Evolutionary conservation across 2,113 vertebrate genomes (phyloP), one percentile per base, ranked within the genome.

Genomic region (Siniperca knerii): DNA sequence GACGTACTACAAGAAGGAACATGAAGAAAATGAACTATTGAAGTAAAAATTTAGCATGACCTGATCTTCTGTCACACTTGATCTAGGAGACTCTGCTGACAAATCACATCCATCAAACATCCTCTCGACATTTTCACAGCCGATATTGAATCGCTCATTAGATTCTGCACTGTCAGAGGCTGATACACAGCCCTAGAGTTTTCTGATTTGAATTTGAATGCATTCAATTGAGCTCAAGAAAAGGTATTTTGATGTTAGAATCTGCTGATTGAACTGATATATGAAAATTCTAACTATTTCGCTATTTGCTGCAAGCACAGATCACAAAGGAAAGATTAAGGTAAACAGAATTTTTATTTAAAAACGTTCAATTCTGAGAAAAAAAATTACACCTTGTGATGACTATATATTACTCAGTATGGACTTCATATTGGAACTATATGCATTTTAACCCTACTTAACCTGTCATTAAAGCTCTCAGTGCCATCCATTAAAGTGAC

Each of bases 381-480:
- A 20, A 48, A 64, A 2, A 1, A 55, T 2, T 11, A 48, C 6
- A 3, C 20, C 2, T 23, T 46, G 35, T 70, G 15, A 40, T 44
- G 8, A 29, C n/a, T 33, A 25, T 46, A 16, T 61, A n/a, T 37
- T 11, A 8, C 23, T 68, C 72, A 40, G 20, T 35, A 33, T 42
- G 25, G 33, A 50, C 60, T 54, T 78, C 18, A 42, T 55, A 65
- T 21, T 78, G 25, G 54, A 86, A 55, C 2, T 65, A 8, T 62
- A 37, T 72, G 68, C n/a, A 83, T 82, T 72, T 79, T 18, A 68
- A 79, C 57, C 44, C 25, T 60, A 44, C 6, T 80, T 33, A 84
- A 80, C 46, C 65, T 62, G 62, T 0, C 65, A 75, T 52, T 83
- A 60, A 75, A 83, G 77, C 46, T 87, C 83, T 90, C 77, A 74